Evolutionary conservation across 1,140 invertebrate species (phyloP), one percentile per base, ranked within the genome.

Genomic region (Cydia amplana): DNA sequence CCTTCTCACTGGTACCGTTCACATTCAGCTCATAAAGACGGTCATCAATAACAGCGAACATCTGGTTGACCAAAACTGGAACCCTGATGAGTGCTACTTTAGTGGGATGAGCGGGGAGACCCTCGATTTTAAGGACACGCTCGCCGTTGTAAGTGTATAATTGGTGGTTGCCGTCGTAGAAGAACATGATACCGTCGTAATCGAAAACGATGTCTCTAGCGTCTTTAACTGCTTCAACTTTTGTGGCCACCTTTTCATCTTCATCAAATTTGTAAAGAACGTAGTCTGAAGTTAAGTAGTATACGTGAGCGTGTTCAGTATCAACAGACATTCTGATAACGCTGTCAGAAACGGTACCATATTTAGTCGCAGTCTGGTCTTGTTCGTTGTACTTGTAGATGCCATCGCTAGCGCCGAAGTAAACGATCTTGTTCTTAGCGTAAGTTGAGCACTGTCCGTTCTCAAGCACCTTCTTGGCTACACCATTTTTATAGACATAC

Each of bases 381-480:
- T 23, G n/a, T 14, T 65, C 28, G 63, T 75, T 43, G 20, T 75
- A 75, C 9, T 40, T 49, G 36, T 75, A 75, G 25, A 75, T 63
- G 14, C 74, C 74, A 20, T 75, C 74, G 14, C n/a, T 64, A n/a
- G 55, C 74, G 18, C 74, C 74, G 32, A 75, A 65, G 32, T 75
- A 75, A 7, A 60, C 49, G 4, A n/a, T 51, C 12, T 28, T 28
- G n/a, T 65, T n/a, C 7, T 74, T 51, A 60, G n/a, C 73, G 28
- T 49, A 60, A 16, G 40, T 51, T 12, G 23, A 5, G 10, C 20
- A 12, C 23, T 51, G 43, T 55, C 73, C 73, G 12, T 74, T 74
- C 5, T 74, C 73, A 6, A 74, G 49, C 3, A 55, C 25, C 20
- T 25, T 51, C 5, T 43, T 74, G 16, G 73, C 49, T 55, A 55